Conservation (phyloP, 37 sponge, comb jelly and placozoan species). For the Oscarella lobularis region DNA sequence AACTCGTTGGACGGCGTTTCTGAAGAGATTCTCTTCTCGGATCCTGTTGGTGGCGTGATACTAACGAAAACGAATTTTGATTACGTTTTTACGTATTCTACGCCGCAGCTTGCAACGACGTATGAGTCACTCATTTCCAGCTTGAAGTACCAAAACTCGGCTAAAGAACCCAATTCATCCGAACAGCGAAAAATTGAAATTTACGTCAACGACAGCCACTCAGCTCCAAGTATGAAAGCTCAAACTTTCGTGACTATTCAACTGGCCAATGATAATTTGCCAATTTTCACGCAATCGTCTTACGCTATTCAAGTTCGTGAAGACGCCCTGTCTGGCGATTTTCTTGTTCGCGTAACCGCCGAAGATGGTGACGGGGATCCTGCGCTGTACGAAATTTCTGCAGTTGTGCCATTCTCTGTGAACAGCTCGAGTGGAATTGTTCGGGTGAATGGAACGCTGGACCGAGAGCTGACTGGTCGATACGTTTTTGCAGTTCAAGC, state of each 20-base stretch:
- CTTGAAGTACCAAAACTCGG: slow-evolving; percentile 25
- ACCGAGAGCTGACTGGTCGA: slow-evolving; percentile 6
- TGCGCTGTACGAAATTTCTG: slow-evolving; percentile 11
- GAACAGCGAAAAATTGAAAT: slow-evolving; percentile 18
- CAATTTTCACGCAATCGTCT: not conserved
- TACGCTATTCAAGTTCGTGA: slow-evolving; percentile 2
- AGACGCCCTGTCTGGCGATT: slow-evolving; percentile 5
- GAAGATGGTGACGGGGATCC: slow-evolving; percentile 35
- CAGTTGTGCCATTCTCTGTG: not conserved
- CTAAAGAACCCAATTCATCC: slow-evolving; percentile 32
- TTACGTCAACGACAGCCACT: slow-evolving; percentile 34
- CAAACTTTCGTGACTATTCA: slow-evolving; percentile 16
- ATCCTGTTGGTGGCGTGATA: not conserved
- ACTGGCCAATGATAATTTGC: slow-evolving; percentile 21
- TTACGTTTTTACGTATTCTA: not conserved
- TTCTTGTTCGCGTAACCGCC: slow-evolving; percentile 5
- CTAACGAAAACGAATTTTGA: not conserved
- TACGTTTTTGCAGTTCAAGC: slow-evolving; percentile 10
- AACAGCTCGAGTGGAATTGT: slow-evolving; percentile 6
- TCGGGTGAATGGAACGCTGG: slow-evolving; percentile 7
- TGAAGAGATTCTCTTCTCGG: slow-evolving; percentile 15
- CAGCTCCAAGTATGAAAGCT: slow-evolving; percentile 8
- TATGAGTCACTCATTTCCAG: slow-evolving; percentile 1
- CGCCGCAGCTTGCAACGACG: not conserved
- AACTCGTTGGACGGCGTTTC: slow-evolving; percentile 11